These are phyloP conservation scores for Prolemur simus DNA, from an alignment of 2,113 vertebrate genomes.

Conservation along the genomic window DNA sequence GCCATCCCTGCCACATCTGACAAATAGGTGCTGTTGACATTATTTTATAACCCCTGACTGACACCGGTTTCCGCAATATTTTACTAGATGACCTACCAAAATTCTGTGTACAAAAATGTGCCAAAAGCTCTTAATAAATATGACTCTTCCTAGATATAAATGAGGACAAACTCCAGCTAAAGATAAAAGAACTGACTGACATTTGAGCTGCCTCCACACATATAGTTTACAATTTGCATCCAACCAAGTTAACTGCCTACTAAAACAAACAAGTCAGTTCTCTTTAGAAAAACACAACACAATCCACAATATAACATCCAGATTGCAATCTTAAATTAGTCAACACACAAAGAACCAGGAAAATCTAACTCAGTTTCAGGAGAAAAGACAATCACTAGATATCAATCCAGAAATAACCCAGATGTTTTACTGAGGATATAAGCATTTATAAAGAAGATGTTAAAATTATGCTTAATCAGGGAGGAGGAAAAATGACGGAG, in stretches of 20 bases:
- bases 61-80: not conserved
- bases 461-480: not conserved
- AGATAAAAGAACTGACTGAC: not conserved
- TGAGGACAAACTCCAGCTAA: not conserved
- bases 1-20: not conserved
- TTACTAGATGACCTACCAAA: not conserved
- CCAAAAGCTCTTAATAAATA: not conserved
- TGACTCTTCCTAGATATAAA: not conserved
- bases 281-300: not conserved
- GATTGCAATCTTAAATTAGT: not conserved
- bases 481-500: too few relatives aligned
- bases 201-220: not conserved
- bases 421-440: not conserved
- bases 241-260: not conserved
- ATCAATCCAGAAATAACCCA: not conserved
- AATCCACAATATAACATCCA: not conserved
- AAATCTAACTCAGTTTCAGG: not conserved
- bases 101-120: not conserved
- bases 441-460: not conserved
- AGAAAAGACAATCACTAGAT: not conserved
- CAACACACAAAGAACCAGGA: not conserved
- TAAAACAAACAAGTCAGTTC: not conserved
- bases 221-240: not conserved
- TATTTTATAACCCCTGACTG: not conserved
- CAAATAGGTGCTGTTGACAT: not conserved